Percentiles rank a stretch among this genome's conserved stretches.
phyloP scores from a whole-genome alignment of 1,140 invertebrate species.

The Cepaea nemoralis region DNA sequence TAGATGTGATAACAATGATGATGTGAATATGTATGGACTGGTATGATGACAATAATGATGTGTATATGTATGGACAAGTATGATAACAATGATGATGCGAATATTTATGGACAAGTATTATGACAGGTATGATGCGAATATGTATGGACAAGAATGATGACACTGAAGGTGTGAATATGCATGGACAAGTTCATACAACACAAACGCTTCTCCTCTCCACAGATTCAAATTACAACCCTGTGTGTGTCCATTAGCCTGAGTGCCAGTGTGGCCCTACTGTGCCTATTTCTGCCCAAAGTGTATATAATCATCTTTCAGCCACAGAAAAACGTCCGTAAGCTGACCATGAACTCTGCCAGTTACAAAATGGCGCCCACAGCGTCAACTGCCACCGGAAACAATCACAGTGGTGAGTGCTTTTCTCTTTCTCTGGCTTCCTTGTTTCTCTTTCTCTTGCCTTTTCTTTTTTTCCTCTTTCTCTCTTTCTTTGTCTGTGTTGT shows the following conservation, averaged over 20 bases:
- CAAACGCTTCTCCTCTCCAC: slow-evolving; percentile 49
- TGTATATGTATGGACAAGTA: too few relatives aligned
- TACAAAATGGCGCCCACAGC: slow-evolving; percentile 58
- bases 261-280: slow-evolving; percentile 82
- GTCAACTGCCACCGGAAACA: slow-evolving; percentile 56
- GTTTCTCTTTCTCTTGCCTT: neutral
- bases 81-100: too few relatives aligned
- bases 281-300: slow-evolving; percentile 85
- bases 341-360: slow-evolving; percentile 67
- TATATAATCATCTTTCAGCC: slow-evolving; percentile 84
- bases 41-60: too few relatives aligned
- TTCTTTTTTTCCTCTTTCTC: slow-evolving; percentile 8
- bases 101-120: too few relatives aligned
- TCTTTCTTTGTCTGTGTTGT: neutral
- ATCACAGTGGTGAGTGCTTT: slow-evolving; percentile 12
- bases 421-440: neutral
- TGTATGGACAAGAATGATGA: too few relatives aligned
- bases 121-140: too few relatives aligned
- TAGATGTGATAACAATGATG: too few relatives aligned
- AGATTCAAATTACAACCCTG: slow-evolving; percentile 84
- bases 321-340: slow-evolving; percentile 80
- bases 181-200: too few relatives aligned
- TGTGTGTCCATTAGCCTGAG: slow-evolving; percentile 85
- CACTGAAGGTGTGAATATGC: too few relatives aligned
- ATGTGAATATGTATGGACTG: too few relatives aligned